These are phyloP conservation scores for Phalera bucephala DNA, from an alignment of 2,888 invertebrate genomes.

Conservation along the genomic window DNA sequence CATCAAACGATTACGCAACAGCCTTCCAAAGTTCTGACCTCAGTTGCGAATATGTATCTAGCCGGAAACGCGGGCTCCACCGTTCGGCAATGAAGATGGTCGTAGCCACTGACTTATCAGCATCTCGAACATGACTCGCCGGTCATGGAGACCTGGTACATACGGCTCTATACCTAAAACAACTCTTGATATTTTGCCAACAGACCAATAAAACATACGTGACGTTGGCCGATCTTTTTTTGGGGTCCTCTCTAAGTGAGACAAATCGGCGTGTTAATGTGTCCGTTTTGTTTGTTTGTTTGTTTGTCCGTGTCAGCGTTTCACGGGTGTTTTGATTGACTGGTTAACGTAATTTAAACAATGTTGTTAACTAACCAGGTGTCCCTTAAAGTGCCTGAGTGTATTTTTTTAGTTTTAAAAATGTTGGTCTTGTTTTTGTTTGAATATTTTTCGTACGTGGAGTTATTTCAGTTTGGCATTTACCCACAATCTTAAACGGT, in stretches of 20 bases:
- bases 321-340: neutral
- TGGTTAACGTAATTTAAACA: neutral
- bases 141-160: constrained; percentile 63
- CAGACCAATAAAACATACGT: constrained; percentile 55
- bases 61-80: constrained; percentile 57
- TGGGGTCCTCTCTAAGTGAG: constrained; percentile 19
- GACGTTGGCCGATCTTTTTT: constrained; percentile 32
- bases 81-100: constrained; percentile 69
- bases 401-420: no score
- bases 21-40: constrained; percentile 29
- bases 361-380: no score
- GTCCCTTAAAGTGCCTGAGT: no score
- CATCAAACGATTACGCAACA: constrained; percentile 28
- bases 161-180: constrained; percentile 49
- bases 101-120: constrained; percentile 63
- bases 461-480: no score
- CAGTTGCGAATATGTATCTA: constrained; percentile 47
- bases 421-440: no score
- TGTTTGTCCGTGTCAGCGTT: constrained; percentile 1
- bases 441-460: no score
- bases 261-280: constrained; percentile 14
- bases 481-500: no score
- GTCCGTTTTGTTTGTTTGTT: constrained; percentile 3
- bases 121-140: constrained; percentile 57
- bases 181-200: constrained; percentile 68